A percentile compares a stretch with the other conserved stretches of the same genome.
Evolutionary conservation across 2,888 invertebrate species (phyloP).

Genomic region (Hirtodrosophila trivittata): DNA sequence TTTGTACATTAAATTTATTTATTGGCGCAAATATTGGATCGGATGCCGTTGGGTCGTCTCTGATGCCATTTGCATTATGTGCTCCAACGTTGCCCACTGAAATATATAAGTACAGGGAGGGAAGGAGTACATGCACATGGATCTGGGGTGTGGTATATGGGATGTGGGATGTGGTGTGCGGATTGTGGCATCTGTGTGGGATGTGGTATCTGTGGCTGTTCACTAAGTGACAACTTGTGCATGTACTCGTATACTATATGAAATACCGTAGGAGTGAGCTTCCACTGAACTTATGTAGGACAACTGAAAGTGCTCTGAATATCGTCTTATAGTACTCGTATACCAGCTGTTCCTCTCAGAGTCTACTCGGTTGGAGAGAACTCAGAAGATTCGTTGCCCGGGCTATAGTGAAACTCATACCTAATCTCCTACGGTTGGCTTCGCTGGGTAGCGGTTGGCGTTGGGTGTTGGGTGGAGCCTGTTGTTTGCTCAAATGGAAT

Average conservation of each 20-base stretch:
- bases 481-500: conserved; percentile 78
- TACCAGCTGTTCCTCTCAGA: conserved; percentile 13
- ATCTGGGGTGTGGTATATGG: neutral
- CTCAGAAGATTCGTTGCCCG: conserved; percentile 33
- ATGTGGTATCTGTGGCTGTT: conserved; percentile 22
- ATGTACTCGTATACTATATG: neutral
- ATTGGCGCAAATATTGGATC: conserved; percentile 81
- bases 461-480: conserved; percentile 45
- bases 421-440: conserved; percentile 14
- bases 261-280: conserved; percentile 14
- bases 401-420: conserved; percentile 15
- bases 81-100: conserved; percentile 30
- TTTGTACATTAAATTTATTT: conserved; percentile 81
- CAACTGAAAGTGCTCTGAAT: conserved; percentile 13
- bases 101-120: conserved; percentile 18
- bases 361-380: neutral
- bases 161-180: conserved; percentile 8
- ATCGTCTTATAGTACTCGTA: neutral
- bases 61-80: conserved; percentile 67
- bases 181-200: conserved; percentile 4
- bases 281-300: conserved; percentile 25
- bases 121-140: conserved; percentile 12
- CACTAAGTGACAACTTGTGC: conserved; percentile 46
- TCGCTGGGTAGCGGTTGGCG: neutral
- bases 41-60: conserved; percentile 62